These are phyloP conservation scores for Agelaius phoeniceus DNA, from an alignment of 2,113 vertebrate genomes.

Conservation along the genomic window DNA sequence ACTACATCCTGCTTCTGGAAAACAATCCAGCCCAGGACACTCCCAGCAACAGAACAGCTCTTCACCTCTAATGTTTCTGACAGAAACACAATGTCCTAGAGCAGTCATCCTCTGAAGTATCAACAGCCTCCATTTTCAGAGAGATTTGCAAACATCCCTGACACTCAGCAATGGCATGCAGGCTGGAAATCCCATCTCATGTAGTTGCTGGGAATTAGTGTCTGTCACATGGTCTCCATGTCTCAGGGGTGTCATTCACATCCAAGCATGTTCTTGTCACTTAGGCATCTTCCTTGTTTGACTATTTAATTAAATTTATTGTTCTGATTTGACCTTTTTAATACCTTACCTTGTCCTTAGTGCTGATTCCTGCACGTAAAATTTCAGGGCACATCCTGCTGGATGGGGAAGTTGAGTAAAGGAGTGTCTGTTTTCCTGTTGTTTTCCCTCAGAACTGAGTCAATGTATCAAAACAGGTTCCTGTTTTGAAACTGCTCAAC, in stretches of 20 bases:
- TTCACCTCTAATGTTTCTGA: not conserved
- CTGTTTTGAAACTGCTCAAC: not conserved
- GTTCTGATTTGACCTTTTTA: not conserved
- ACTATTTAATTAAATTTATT: not conserved
- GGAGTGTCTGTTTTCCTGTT: not conserved
- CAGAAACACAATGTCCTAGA: not conserved
- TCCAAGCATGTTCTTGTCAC: not conserved
- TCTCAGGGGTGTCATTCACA: not conserved
- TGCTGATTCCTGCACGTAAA: not conserved
- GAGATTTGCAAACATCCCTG: not conserved
- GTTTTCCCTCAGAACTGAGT: not conserved
- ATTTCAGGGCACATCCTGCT: fast-evolving
- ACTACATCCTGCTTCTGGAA: not conserved
- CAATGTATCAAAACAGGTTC: not conserved
- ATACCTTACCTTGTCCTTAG: not conserved
- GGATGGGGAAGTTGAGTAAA: not conserved
- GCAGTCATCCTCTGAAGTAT: not conserved
- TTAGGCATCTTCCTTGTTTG: not conserved
- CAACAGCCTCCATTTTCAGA: not conserved
- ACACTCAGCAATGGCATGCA: fast-evolving
- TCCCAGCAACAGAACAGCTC: not conserved
- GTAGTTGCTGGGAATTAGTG: not conserved
- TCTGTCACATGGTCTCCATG: fast-evolving
- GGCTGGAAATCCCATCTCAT: not conserved
- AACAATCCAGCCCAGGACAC: not conserved